These are phyloP conservation scores for Sebastes jordani DNA, from an alignment of 2,797 vertebrate genomes.

Conservation along the genomic window DNA sequence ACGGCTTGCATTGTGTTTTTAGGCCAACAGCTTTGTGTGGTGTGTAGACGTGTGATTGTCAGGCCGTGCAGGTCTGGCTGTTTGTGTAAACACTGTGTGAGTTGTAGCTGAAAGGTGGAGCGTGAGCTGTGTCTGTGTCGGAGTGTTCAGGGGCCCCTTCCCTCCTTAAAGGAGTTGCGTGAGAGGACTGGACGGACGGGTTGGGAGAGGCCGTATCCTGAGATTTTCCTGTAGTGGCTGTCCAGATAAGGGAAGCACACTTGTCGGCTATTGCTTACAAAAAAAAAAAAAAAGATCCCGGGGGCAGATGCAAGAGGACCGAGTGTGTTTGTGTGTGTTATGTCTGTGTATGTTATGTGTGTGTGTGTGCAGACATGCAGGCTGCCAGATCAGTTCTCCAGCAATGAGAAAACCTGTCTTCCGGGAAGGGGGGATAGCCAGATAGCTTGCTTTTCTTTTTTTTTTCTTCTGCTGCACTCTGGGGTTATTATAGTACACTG, in stretches of 20 bases:
- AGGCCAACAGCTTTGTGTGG: not conserved
- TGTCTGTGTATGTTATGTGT: constrained; percentile 27
- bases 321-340: constrained; percentile 32
- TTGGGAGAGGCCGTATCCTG: constrained; percentile 76
- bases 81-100: constrained; percentile 19
- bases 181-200: constrained; percentile 66
- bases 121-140: not conserved
- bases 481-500: too few species aligned
- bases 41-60: not conserved
- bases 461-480: not conserved
- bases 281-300: constrained; percentile 17
- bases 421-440: constrained; percentile 23
- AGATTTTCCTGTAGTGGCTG: constrained; percentile 73
- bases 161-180: constrained; percentile 66
- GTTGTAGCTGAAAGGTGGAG: constrained; percentile 12
- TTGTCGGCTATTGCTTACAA: constrained; percentile 63
- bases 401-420: constrained; percentile 53
- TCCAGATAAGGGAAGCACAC: constrained; percentile 73
- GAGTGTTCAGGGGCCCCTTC: constrained; percentile 22
- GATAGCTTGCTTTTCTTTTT: not conserved
- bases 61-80: not conserved
- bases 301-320: constrained; percentile 40
- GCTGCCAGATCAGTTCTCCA: constrained; percentile 44
- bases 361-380: constrained; percentile 32
- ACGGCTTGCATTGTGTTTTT: not conserved